A percentile compares a stretch with the other conserved stretches of the same genome.
These are phyloP conservation scores for Acromyrmex charruanus DNA, from an alignment of 1,140 invertebrate species.

Conservation along the genomic window DNA sequence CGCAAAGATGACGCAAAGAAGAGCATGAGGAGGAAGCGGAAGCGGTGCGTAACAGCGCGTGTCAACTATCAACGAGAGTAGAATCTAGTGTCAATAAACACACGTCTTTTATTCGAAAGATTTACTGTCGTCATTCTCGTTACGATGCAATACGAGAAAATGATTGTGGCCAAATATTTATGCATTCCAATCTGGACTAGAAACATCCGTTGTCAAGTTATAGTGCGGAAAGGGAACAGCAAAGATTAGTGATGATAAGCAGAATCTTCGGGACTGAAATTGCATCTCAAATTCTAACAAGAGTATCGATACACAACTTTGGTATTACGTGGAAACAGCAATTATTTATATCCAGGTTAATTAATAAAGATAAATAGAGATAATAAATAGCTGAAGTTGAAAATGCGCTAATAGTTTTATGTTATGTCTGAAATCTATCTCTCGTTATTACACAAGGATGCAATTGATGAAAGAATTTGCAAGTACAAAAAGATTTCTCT, in stretches of 20 bases:
- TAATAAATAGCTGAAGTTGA: not conserved
- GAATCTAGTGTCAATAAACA: conserved; percentile 50
- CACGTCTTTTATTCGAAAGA: conserved; percentile 20
- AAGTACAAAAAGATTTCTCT: not conserved
- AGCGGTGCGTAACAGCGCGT: not conserved
- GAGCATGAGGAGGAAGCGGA: not conserved
- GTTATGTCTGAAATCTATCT: not conserved
- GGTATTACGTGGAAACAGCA: not conserved
- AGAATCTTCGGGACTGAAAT: not conserved
- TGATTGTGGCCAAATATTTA: conserved; percentile 41
- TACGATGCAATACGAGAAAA: conserved; percentile 26
- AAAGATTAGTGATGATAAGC: not conserved
- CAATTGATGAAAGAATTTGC: not conserved
- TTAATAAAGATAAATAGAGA: not conserved
- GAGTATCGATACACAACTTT: not conserved
- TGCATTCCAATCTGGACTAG: not conserved
- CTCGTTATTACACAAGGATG: not conserved
- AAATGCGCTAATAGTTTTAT: not conserved
- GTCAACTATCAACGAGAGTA: conserved; percentile 37
- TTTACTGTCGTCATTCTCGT: conserved; percentile 6
- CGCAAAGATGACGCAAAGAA: not conserved
- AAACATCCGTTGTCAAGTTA: not conserved
- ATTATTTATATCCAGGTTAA: not conserved
- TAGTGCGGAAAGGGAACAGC: not conserved
- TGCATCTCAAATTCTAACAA: not conserved